These are phyloP conservation scores for Okapia johnstoni DNA, from an alignment of 2,113 vertebrate genomes.

Conservation along the genomic window DNA sequence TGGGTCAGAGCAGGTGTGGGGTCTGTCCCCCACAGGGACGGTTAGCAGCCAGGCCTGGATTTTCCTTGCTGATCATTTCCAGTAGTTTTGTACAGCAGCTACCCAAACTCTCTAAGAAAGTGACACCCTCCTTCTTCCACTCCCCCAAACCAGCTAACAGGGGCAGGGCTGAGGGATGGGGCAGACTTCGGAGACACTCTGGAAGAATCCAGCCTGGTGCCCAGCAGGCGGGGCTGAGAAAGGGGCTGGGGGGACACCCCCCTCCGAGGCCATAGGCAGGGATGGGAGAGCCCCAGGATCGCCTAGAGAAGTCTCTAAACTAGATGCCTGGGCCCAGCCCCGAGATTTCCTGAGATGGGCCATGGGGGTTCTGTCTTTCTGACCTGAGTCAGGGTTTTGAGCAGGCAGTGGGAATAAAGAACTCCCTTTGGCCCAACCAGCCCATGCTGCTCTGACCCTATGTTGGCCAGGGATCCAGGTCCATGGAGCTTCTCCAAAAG, in stretches of 20 bases:
- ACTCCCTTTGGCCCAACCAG: neutral
- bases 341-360: neutral
- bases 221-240: fast-evolving
- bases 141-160: too few relatives aligned
- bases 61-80: neutral
- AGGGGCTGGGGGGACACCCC: too few relatives aligned
- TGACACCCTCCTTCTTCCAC: too few relatives aligned
- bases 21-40: neutral
- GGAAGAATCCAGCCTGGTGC: too few relatives aligned
- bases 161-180: neutral
- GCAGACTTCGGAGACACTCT: neutral
- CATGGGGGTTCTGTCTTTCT: fast-evolving
- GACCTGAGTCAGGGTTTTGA: too few relatives aligned
- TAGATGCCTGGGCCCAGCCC: neutral
- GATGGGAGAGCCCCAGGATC: neutral
- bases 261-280: fast-evolving
- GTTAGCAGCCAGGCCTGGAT: neutral
- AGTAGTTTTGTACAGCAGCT: neutral
- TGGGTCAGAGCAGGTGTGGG: fast-evolving
- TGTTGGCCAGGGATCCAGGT: neutral
- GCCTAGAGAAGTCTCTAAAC: neutral
- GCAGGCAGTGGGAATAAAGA: neutral
- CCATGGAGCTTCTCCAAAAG: neutral
- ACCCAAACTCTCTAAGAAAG: neutral
- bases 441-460: neutral